Base-by-base conservation (phyloP, 2,797 vertebrate species). In the Sebastes itinus region DNA sequence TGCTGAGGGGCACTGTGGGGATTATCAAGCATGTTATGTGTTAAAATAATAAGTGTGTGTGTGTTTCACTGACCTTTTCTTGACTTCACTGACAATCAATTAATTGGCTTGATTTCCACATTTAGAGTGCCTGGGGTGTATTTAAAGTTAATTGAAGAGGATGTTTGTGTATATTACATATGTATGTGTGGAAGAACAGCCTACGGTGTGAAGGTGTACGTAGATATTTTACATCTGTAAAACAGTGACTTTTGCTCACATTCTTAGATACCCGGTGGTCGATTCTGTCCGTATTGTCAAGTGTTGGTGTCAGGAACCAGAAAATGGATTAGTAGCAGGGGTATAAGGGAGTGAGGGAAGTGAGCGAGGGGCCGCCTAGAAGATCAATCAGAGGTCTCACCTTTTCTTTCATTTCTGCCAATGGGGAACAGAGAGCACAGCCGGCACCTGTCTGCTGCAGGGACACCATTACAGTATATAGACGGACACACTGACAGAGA, bases 301-400 rank as follows among this genome's bases (percentile, higher is more conserved):
- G 18, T n/a, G 28, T 38, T 30, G 32, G 9, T 66, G 59, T 87
- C 72, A 83, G 49, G 56, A 32, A 77, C 64, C 67, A 80, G 78
- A 78, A 75, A 75, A 83, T 91, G 59, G 68, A 87, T 89, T 70
- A 73, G 32, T 73, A 54, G 38, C 38, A 5, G 33, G 35, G 55
- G 55, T 28, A 76, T 58, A 32, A 62, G 33, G 13, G 28, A 82
- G 71, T n/a, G 56, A 80, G 49, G 52, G 49, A 77, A 67, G 62
- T 77, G 61, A 81, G 58, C 0, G 11, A 87, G 72, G 33, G 42
- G 23, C 16, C 2, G 55, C 77, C 56, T 28, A 32, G 42, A 74
- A 83, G 84, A 78, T 89, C 85, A 89, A 84, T 86, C 85, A 68
- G 66, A 82, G 80, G 78, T 75, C 66, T 86, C 84, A 76, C 83